Evolutionary conservation across 1,140 invertebrate species (phyloP), one percentile per base, ranked within the genome.

Genomic region (Pissodes strobi): DNA sequence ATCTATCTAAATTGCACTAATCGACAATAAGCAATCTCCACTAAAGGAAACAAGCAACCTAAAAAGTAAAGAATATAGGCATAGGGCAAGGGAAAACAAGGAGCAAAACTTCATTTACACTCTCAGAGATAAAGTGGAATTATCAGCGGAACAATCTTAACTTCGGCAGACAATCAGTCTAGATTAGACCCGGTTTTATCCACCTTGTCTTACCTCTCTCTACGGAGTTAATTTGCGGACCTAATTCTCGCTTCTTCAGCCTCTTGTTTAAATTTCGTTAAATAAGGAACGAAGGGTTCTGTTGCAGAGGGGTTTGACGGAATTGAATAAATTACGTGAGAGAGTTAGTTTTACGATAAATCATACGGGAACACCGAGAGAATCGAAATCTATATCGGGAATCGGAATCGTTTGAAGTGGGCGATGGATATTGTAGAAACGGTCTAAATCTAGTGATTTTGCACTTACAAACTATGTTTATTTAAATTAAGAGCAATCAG

Each of bases 161-260:
- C 38, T 64, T 56, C 49, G 61, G 61, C 61, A 64, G 61, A 56
- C 51, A 64, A 64, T 64, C 61, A 55, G 61, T 64, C 61, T 64
- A 56, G 61, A 64, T 64, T 64, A 64, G 61, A 46, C 17, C n/a
- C n/a, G 61, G 49, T 19, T 56, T 64, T 64, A 64, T 64, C 61
- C 51, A 64, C 61, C 61, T 64, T 64, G 61, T 64, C 41, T 64
- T 64, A 64, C 61, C 61, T 64, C 61, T 56, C 61, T 48, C 46
- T 25, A 19, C 21, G 51, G 51, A 64, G 49, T 56, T 64, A 64
- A 64, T 64, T 64, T 64, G 49, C 51, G 52, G 61, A 64, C 41
- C 51, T 46, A 48, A 46, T 55, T 56, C 30, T 37, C 51, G n/a
- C 34, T 38, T 59, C 57, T 59, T 30, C 43, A 15, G 39, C 19